phyloP scores from a whole-genome alignment of 2,113 vertebrate species.

The Glaucidium brasilianum region DNA sequence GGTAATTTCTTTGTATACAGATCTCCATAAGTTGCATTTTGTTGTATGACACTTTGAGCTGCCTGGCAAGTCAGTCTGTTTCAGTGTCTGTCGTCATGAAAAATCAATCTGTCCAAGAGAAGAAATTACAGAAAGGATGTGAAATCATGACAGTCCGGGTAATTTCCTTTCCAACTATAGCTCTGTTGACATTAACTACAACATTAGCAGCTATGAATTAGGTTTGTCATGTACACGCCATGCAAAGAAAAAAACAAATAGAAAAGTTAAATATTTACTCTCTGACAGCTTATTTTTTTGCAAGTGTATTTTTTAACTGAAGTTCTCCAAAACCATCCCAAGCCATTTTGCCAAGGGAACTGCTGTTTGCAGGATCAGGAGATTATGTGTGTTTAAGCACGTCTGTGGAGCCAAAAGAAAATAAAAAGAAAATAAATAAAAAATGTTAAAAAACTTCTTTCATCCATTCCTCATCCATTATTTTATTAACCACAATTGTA shows the following conservation, averaged over 20 bases:
- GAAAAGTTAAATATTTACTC: constrained; percentile 48
- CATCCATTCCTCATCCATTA: not conserved
- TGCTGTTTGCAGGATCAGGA: not conserved
- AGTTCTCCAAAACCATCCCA: not conserved
- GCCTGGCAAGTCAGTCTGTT: not conserved
- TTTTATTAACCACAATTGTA: constrained; percentile 33
- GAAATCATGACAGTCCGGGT: not conserved
- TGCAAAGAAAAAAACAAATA: constrained; percentile 42
- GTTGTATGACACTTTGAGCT: not conserved
- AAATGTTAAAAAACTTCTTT: not conserved
- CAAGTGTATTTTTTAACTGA: not conserved
- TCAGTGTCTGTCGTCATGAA: not conserved
- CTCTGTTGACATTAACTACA: constrained; percentile 36
- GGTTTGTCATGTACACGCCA: not conserved
- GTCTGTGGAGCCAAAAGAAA: constrained; percentile 1
- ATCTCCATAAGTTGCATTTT: not conserved
- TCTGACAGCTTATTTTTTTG: constrained; percentile 5
- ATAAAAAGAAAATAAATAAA: not conserved
- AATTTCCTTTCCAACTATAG: constrained; percentile 53
- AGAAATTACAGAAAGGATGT: constrained; percentile 45
- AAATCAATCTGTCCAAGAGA: not conserved
- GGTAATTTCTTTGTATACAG: not conserved
- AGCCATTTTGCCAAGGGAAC: not conserved
- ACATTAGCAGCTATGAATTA: constrained; percentile 38
- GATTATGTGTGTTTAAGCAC: constrained; percentile 21